phyloP scores from a whole-genome alignment of 2,113 vertebrate species.

The Aphyosemion australe region DNA sequence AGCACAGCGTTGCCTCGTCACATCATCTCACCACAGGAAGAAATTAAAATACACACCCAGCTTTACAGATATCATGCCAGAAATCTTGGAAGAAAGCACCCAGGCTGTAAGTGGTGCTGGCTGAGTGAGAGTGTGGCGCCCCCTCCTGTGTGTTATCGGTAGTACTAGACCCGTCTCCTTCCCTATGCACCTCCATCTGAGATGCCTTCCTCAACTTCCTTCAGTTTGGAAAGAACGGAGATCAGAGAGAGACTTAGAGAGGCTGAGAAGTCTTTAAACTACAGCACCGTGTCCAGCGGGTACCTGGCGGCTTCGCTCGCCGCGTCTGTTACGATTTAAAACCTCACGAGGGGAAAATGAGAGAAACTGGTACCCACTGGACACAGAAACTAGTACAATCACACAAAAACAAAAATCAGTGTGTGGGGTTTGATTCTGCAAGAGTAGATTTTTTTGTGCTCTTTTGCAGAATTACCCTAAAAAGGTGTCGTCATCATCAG shows the following conservation, averaged over 20 bases:
- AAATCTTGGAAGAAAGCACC: constrained; percentile 95
- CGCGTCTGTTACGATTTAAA: neutral
- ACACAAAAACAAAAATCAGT: neutral
- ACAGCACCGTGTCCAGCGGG: constrained; percentile 32
- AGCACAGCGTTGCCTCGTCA: constrained; percentile 25
- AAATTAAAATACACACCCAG: constrained; percentile 94
- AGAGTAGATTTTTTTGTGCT: constrained; percentile 2
- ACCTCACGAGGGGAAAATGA: neutral
- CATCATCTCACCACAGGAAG: constrained; percentile 38
- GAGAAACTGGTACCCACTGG: constrained; percentile 16
- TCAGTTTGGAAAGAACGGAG: constrained; percentile 88
- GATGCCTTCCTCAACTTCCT: constrained; percentile 99
- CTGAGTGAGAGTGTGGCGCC: constrained; percentile 85
- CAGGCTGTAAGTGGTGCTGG: constrained; percentile 86
- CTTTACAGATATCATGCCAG: constrained; percentile 98
- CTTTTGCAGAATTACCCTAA: constrained; percentile 18
- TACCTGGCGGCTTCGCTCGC: neutral
- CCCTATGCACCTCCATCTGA: constrained; percentile 98
- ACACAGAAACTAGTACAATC: constrained; percentile 18
- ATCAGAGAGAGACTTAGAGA: constrained; percentile 70
- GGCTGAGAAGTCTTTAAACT: constrained; percentile 8
- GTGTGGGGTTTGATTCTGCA: constrained; percentile 19
- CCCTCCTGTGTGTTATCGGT: constrained; percentile 98
- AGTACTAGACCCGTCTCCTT: constrained; percentile 99
- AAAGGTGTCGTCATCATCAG: neutral